These are phyloP conservation scores for Sympetrum striolatum DNA, from an alignment of 2,888 invertebrate species.

Conservation along the genomic window DNA sequence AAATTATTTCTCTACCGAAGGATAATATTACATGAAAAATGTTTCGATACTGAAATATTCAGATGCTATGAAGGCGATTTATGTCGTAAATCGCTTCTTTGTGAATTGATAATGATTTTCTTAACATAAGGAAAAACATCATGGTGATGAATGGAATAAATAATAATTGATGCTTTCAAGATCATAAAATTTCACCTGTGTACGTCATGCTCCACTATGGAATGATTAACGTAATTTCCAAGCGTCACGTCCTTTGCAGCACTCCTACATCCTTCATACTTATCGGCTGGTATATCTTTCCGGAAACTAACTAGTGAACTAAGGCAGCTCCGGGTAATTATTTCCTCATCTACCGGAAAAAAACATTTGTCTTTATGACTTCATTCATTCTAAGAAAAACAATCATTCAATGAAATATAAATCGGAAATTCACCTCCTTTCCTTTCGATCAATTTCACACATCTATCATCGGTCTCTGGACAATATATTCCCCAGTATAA, in stretches of 20 bases:
- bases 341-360: conserved; percentile 69
- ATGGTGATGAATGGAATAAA: too few species aligned
- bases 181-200: conserved; percentile 66
- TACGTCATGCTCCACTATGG: conserved; percentile 83
- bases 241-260: conserved; percentile 80
- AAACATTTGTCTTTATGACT: not conserved
- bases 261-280: conserved; percentile 87
- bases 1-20: too few species aligned
- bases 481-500: conserved; percentile 80
- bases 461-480: conserved; percentile 83
- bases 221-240: conserved; percentile 87
- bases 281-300: conserved; percentile 89
- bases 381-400: not conserved
- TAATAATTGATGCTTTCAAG: too few species aligned
- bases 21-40: too few species aligned
- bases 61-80: too few species aligned
- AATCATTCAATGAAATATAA: too few species aligned
- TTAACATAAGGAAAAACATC: too few species aligned
- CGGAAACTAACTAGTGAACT: conserved; percentile 79
- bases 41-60: too few species aligned
- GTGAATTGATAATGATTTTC: too few species aligned
- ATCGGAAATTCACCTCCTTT: conserved; percentile 73
- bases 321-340: conserved; percentile 85
- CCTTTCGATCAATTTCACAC: conserved; percentile 85
- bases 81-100: too few species aligned